Conservation (phyloP, 1,140 invertebrate species). For the Grapholita molesta region DNA sequence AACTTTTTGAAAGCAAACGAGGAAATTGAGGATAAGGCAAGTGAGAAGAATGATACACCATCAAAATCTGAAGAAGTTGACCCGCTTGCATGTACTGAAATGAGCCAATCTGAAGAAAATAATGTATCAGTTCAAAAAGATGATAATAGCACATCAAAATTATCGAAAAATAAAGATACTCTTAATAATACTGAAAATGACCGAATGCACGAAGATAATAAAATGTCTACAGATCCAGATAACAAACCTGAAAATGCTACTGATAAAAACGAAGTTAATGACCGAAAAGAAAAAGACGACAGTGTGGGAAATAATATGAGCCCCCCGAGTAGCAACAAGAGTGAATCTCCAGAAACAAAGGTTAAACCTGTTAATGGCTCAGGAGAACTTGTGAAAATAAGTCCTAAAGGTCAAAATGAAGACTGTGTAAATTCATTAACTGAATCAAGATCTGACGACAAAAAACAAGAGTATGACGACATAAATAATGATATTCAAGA, state of each 20-base stretch:
- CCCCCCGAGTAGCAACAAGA: not conserved
- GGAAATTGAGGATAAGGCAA: constrained; percentile 3
- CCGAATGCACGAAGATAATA: constrained; percentile 3
- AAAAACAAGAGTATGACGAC: constrained; percentile 24
- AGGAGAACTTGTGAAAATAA: not conserved
- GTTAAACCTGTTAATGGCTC: constrained; percentile 1
- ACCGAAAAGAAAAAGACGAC: constrained; percentile 8
- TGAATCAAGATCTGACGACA: constrained; percentile 26
- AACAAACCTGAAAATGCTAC: not conserved
- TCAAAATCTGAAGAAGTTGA: not conserved
- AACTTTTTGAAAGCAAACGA: constrained; percentile 24
- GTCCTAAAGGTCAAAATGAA: constrained; percentile 4
- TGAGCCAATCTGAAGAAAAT: not conserved
- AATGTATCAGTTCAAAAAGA: not conserved
- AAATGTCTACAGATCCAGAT: constrained; percentile 18
- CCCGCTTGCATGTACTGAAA: not conserved
- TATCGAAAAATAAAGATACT: constrained; percentile 13
- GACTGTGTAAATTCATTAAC: not conserved
- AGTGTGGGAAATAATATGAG: constrained; percentile 10
- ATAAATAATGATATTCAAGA: constrained; percentile 23
- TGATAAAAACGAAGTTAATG: not conserved
- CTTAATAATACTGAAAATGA: not conserved
- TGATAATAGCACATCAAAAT: constrained; percentile 7
- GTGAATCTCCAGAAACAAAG: not conserved
- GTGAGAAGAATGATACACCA: not conserved